Base-by-base conservation (phyloP, 2,113 vertebrate genomes). In the Eolophus roseicapilla region DNA sequence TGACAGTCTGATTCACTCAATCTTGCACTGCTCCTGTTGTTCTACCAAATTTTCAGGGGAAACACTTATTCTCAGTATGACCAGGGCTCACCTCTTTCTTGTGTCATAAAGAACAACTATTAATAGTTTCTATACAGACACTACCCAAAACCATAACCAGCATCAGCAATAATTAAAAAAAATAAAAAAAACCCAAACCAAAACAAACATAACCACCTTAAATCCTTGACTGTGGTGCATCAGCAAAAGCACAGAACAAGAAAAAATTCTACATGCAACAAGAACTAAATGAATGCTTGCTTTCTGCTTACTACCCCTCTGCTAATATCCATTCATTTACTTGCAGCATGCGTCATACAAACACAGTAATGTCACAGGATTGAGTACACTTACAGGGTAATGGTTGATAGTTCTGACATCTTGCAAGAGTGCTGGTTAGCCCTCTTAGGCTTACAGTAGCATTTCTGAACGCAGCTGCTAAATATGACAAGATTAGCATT, bases 401-500 rank as follows among this genome's bases (percentile, higher is more conserved):
- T 99, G 99, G 98, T 98, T 98, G 99, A 99, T 98, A 99, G 99
- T 98, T 99, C 99, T 99, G 99, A 99, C 99, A 99, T 99, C 99
- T 98, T 99, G 99, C 99, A 99, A 98, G 99, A 99, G 98, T 99
- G 99, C 98, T 99, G 99, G 98, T 98, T 98, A 98, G 98, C 99
- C 98, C 99, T 99, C 98, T 98, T 98, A 98, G 99, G 99, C 98
- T 99, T 99, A 99, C 99, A 99, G 99, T 99, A 99, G 99, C 99
- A 99, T 99, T 99, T 99, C 99, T 99, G 99, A 98, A 99, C 99
- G 99, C 99, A 99, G 99, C 99, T 99, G 99, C 99, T 99, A 98
- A 98, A 99, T 98, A 98, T 97, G 98, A 99, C 98, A 99, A 99
- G 98, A 98, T 99, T 98, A 99, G 98, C 98, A 99, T 90, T 96